Evolutionary conservation across 2,888 invertebrate genomes (phyloP), one percentile per base, ranked within the genome.

Genomic region (Trisateles emortualis): DNA sequence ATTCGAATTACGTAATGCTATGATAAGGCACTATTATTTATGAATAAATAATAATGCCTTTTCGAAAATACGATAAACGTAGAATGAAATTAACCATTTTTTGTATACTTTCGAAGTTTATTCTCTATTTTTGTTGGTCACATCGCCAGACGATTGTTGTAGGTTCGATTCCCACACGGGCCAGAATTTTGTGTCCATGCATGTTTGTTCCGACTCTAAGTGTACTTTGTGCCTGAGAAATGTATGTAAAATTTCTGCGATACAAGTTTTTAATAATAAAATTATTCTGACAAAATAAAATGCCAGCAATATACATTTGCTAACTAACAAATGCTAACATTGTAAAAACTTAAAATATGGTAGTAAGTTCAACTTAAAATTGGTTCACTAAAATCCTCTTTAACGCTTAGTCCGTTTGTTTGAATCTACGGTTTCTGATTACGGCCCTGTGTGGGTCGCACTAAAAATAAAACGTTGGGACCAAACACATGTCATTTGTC

Each of bases 401-500:
- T 24, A 47, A 36, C 14, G 26, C 55, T 33, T 9, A 54, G 17
- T 41, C 26, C 36, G 49, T 64, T 58, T 57, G 54, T 70, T 59
- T 53, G 60, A 60, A 47, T 39, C 51, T 65, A 74, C 66, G 74
- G 76, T 76, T 74, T 82, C 74, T 78, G 80, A 80, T 83, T 82
- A 75, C 81, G 61, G 56, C 68, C 70, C 57, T 72, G 79, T 77
- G 78, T 77, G 81, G 81, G 80, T 74, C 74, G 73, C 63, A 70
- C 81, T 75, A 79, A 86, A 88, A 88, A 87, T 87, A 87, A 83
- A 84, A 80, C 52, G 68, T 58, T 72, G 64, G 64, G 71, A 72
- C 78, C 72, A 76, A 84, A 82, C 86, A 87, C 81, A 86, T 88
- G 87, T 87, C 86, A 87, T 88, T 88, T 88, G 89, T 89, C 88